Percentiles rank a stretch among this genome's conserved stretches.
These are phyloP conservation scores for Echinops telfairi DNA, from an alignment of 2,113 vertebrate genomes.

Conservation along the genomic window DNA sequence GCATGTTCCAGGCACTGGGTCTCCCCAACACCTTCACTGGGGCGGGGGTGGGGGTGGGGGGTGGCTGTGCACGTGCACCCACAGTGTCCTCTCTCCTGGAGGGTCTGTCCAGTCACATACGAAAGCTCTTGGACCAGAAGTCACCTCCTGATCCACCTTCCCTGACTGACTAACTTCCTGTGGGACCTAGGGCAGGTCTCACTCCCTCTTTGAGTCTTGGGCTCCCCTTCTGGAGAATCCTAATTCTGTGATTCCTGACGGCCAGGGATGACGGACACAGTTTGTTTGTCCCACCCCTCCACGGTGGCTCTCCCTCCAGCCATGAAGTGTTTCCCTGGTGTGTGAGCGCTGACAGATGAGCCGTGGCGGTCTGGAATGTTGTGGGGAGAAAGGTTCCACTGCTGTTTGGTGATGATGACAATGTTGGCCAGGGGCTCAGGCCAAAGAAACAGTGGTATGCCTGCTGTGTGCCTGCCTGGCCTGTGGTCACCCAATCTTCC, in stretches of 20 bases:
- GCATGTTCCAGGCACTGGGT: neutral
- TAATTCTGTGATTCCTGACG: neutral
- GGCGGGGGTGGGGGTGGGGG: no score
- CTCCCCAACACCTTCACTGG: neutral
- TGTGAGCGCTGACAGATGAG: neutral
- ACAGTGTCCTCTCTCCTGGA: neutral
- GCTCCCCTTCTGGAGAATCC: neutral
- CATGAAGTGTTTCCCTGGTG: accelerated
- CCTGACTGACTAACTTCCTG: neutral
- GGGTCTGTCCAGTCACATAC: neutral
- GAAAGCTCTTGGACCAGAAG: neutral
- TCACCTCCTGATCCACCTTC: neutral
- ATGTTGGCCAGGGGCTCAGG: neutral
- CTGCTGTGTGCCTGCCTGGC: neutral
- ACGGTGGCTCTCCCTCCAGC: neutral
- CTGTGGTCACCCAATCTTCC: neutral
- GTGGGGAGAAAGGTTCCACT: neutral
- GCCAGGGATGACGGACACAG: neutral
- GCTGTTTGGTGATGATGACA: neutral
- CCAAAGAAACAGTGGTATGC: accelerated
- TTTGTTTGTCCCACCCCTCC: neutral
- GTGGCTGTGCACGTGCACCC: neutral
- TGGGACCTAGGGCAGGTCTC: neutral
- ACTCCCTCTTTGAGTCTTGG: neutral
- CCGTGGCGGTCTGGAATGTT: neutral